phyloP scores from a whole-genome alignment of 2,888 invertebrate genomes.

The Chrysina gloriosa region DNA sequence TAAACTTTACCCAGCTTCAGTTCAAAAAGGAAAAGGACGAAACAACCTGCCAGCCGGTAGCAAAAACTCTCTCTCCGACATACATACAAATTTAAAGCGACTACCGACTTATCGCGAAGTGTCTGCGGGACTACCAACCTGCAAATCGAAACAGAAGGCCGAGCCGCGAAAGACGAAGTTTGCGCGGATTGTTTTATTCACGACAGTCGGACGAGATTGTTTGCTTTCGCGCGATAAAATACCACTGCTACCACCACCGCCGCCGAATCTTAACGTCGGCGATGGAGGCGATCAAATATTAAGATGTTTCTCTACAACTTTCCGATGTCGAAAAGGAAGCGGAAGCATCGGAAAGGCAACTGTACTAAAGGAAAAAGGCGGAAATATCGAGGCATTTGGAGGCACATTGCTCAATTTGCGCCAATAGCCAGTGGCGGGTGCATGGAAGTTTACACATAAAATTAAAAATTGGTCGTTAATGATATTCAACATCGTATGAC shows the following conservation, averaged over 20 bases:
- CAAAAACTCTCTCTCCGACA: neutral
- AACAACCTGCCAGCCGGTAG: neutral
- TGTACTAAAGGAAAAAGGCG: no score
- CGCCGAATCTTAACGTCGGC: slow-evolving; percentile 7
- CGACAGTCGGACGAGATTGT: slow-evolving; percentile 15
- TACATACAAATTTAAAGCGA: slow-evolving; percentile 19
- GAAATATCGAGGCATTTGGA: no score
- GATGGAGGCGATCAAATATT: slow-evolving; percentile 18
- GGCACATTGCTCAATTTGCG: no score
- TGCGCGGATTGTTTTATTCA: slow-evolving; percentile 23
- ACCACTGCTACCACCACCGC: no score
- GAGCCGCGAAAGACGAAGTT: neutral
- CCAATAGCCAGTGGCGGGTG: no score
- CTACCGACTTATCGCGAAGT: slow-evolving; percentile 16
- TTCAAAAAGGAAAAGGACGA: neutral
- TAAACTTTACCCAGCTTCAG: neutral
- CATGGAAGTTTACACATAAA: no score
- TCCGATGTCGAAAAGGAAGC: slow-evolving; percentile 6
- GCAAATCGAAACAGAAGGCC: slow-evolving; percentile 11
- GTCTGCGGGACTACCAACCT: slow-evolving; percentile 7
- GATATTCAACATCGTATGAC: no score
- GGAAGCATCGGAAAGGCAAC: neutral
- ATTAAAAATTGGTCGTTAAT: no score
- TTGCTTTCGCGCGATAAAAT: slow-evolving; percentile 13
- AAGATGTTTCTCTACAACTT: slow-evolving; percentile 19